Conservation (phyloP, 2,113 vertebrate genomes). For the Bungarus multicinctus region DNA sequence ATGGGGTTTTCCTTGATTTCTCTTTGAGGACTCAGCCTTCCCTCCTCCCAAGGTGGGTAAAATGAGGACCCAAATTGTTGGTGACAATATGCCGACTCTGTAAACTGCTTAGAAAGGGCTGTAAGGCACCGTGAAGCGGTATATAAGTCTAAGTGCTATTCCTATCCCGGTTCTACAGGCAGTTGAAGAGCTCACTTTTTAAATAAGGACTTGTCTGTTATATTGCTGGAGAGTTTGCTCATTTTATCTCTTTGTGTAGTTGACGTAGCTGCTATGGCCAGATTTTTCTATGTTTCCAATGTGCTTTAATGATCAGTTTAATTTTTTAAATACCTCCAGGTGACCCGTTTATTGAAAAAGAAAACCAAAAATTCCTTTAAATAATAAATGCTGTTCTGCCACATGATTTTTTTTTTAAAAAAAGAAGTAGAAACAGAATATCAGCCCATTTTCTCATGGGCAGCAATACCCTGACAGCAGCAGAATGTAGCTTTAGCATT, state of each 20-base stretch:
- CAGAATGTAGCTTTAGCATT: neutral
- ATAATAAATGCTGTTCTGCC: neutral
- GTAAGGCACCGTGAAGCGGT: neutral
- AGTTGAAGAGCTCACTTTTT: neutral
- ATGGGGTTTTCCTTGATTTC: no score
- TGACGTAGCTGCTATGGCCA: neutral
- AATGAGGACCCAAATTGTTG: neutral
- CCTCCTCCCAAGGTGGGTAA: neutral
- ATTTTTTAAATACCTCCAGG: neutral
- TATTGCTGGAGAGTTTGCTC: neutral
- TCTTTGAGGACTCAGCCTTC: neutral
- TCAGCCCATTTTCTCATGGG: neutral
- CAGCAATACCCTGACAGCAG: neutral
- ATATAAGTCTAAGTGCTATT: neutral
- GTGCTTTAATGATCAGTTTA: neutral
- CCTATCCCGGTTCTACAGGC: neutral
- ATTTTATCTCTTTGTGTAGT: neutral
- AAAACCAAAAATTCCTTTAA: neutral
- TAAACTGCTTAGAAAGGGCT: neutral
- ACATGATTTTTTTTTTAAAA: neutral
- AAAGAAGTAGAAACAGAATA: neutral
- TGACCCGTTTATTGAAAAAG: neutral
- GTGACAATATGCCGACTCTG: neutral
- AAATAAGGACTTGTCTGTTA: neutral
- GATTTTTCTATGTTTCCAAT: neutral